Percentiles rank a stretch among this genome's conserved stretches.
These are phyloP conservation scores for Luperina testacea DNA, from an alignment of 2,888 invertebrate genomes.

Conservation along the genomic window DNA sequence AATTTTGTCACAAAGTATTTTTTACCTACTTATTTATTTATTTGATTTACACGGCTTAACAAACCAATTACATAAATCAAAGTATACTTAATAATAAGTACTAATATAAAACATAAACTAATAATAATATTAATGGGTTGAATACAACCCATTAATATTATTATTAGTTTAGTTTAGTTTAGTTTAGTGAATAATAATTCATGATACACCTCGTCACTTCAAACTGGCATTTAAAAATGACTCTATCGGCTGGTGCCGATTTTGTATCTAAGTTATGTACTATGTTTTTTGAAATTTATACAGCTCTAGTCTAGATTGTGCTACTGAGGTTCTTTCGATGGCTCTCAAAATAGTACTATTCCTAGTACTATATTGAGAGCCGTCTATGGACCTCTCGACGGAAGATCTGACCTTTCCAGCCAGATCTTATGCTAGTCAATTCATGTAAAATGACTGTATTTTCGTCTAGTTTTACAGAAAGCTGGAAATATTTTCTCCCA, in stretches of 20 bases:
- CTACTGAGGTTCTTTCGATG: background rate
- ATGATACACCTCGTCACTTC: background rate
- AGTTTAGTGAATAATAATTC: too few relatives aligned
- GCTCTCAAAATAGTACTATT: background rate
- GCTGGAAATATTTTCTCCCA: conserved; percentile 25
- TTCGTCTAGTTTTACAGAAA: background rate
- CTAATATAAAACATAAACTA: too few relatives aligned
- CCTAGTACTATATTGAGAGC: background rate
- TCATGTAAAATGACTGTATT: background rate
- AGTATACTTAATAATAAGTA: too few relatives aligned
- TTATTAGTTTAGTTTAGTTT: too few relatives aligned
- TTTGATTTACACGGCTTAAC: too few relatives aligned
- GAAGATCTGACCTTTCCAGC: background rate
- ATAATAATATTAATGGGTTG: too few relatives aligned
- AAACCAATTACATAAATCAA: too few relatives aligned
- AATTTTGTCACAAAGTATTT: background rate
- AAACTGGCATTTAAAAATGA: background rate
- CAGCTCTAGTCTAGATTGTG: background rate
- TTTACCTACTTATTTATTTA: too few relatives aligned
- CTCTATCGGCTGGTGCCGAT: background rate
- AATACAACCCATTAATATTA: too few relatives aligned
- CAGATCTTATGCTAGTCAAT: background rate
- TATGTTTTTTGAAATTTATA: background rate
- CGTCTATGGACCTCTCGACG: too few relatives aligned
- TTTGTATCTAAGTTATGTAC: background rate